Base-by-base conservation (phyloP, 2,888 invertebrate genomes). In the Volucella inflata region DNA sequence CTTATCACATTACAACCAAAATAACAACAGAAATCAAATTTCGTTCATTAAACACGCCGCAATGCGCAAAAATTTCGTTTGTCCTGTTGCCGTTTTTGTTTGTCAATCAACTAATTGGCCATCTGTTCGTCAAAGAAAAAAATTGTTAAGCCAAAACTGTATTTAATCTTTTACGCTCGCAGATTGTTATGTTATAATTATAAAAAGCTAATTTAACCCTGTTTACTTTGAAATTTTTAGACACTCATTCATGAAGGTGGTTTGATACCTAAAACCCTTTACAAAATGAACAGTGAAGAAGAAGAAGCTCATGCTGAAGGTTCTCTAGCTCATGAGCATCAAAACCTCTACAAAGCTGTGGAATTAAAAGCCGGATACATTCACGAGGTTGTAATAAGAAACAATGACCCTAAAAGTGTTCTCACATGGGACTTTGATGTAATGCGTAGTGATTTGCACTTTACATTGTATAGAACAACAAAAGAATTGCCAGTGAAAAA, bases 351-450 rank as follows among this genome's bases (percentile, higher is more conserved):
- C 84, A 91, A 92, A 87, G 89, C 90, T 9, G 89, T 92, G 0
- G 92, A 89, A 67, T 79, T 92, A 0, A 90, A 89, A 79, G 88
- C 90, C 1, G 91, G 92, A 11, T 93, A 96, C 93, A 94, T 95
- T 30, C 96, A 96, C 91, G 96, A 96, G 90, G 94, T 96, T 87
- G 93, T 96, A 87, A 95, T 98, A 68, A 93, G 94, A 64, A 96
- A 97, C 88, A 94, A 95, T 74, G 97, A 98, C 91, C 95, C 96
- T 12, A 97, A 97, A 88, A 96, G 97, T 91, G 98, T 98, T 80
- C 94, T 98, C 55, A 98, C 98, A 30, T 98, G 98, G 98, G 98
- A 98, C 93, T 98, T 98, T 93, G 98, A 98, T 93, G 97, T 98
- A 68, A 93, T 98, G 91, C 95, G 97, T 30, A 97, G 97, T 90